These are phyloP conservation scores for Oceanodroma leucorhoa DNA, from an alignment of 2,797 vertebrate genomes.

Conservation along the genomic window DNA sequence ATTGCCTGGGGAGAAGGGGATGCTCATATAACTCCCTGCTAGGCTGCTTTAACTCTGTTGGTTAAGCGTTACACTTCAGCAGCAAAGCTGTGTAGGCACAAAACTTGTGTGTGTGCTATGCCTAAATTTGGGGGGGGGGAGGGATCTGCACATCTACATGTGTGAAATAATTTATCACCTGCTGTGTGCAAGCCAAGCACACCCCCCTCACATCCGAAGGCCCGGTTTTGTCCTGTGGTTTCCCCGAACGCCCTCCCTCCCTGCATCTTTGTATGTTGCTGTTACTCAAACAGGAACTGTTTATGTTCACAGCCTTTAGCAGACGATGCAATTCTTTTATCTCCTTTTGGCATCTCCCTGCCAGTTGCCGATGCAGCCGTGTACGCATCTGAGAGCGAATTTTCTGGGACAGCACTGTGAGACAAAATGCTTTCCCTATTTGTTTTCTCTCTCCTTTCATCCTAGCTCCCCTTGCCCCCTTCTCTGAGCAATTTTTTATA, in stretches of 20 bases:
- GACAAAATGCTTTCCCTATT: not conserved
- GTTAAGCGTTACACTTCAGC: not conserved
- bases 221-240: constrained; percentile 32
- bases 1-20: not conserved
- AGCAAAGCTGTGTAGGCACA: not conserved
- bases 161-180: not conserved
- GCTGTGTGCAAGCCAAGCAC: not conserved
- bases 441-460: not conserved
- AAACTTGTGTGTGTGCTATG: not conserved
- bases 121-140: not conserved
- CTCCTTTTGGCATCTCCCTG: constrained; percentile 27
- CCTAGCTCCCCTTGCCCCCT: not conserved
- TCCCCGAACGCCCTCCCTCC: not conserved
- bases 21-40: not conserved
- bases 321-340: constrained; percentile 18
- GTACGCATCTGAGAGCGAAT: not conserved
- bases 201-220: not conserved
- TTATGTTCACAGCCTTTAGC: not conserved
- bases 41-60: not conserved
- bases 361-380: not conserved
- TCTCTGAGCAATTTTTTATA: not conserved
- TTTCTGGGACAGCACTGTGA: not conserved
- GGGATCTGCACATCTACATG: not conserved
- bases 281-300: constrained; percentile 39
- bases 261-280: not conserved